Evolutionary conservation across 2,113 vertebrate genomes (phyloP).

Genomic region (Empidonax traillii): DNA sequence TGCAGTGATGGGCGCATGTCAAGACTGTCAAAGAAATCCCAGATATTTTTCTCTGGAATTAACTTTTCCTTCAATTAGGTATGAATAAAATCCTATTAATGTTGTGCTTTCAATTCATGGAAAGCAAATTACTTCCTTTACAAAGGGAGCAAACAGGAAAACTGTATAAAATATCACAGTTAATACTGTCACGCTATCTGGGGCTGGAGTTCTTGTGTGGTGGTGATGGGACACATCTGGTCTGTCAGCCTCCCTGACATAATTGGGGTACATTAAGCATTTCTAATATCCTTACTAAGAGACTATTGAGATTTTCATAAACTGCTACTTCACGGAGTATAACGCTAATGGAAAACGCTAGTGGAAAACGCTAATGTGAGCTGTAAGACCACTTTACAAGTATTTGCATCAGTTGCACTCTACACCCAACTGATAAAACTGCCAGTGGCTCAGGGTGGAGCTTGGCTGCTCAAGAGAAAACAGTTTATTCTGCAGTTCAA

Average conservation of each 20-base stretch:
- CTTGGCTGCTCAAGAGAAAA: background rate
- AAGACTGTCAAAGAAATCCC: background rate
- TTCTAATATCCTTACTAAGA: background rate
- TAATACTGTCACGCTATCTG: background rate
- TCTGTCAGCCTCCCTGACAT: background rate
- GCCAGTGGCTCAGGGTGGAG: background rate
- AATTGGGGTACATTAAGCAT: background rate
- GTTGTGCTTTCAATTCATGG: background rate
- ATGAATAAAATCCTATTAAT: background rate
- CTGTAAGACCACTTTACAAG: background rate
- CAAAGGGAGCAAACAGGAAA: background rate
- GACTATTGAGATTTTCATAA: background rate
- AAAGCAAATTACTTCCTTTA: background rate
- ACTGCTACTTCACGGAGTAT: background rate
- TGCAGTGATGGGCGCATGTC: background rate
- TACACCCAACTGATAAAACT: background rate
- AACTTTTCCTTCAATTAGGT: background rate
- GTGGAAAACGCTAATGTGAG: background rate
- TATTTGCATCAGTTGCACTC: background rate
- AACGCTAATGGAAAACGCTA: background rate
- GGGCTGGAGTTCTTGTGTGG: background rate
- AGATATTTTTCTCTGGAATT: background rate
- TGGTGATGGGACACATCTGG: background rate
- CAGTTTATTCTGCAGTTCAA: background rate
- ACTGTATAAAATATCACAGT: background rate